Conservation (phyloP, 2,888 invertebrate genomes). For the Syrphus vitripennis region DNA sequence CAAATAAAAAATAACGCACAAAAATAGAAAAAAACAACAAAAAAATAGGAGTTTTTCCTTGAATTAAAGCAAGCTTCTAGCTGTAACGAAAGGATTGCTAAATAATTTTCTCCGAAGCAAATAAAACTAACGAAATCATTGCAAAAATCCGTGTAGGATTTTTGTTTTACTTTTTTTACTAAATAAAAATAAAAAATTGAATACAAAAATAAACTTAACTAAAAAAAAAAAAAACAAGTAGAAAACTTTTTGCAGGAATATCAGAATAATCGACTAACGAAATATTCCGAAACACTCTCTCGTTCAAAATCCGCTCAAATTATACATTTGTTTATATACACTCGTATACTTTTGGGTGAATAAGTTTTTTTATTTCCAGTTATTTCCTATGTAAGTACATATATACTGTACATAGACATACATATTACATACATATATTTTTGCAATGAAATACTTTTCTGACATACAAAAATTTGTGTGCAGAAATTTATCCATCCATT, state of each 20-base stretch:
- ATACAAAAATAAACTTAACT: background rate
- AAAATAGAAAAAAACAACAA: background rate
- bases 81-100: background rate
- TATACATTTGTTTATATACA: background rate
- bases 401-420: too few species aligned
- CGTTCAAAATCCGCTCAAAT: background rate
- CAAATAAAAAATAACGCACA: background rate
- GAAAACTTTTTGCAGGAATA: background rate
- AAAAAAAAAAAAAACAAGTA: background rate
- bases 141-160: background rate
- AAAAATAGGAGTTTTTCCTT: background rate
- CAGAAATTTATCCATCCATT: constrained; percentile 60
- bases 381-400: too few species aligned
- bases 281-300: background rate
- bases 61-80: background rate
- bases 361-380: constrained; percentile 1
- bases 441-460: constrained; percentile 22
- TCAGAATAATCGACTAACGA: background rate
- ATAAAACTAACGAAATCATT: background rate
- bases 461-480: constrained; percentile 25
- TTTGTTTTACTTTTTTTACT: background rate
- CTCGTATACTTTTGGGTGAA: background rate
- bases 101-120: background rate
- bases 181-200: background rate
- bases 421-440: too few species aligned